phyloP scores from a whole-genome alignment of 2,888 invertebrate species.

The Tipula lateralis region DNA sequence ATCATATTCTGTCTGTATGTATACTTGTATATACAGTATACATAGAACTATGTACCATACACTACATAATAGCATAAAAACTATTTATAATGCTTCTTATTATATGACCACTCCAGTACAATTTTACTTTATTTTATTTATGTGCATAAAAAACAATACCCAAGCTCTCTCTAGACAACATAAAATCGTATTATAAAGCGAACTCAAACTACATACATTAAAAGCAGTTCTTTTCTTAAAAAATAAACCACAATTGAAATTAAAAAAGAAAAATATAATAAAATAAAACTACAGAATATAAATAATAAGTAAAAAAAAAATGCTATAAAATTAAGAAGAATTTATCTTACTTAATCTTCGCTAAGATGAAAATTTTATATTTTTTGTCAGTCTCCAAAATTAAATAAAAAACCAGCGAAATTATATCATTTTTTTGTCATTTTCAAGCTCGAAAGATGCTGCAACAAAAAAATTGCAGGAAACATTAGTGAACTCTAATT shows the following conservation, averaged over 20 bases:
- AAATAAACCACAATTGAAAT: constrained; percentile 12
- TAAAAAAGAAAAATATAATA: not conserved
- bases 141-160: not conserved
- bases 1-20: not conserved
- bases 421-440: not conserved
- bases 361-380: not conserved
- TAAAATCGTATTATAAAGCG: constrained; percentile 1
- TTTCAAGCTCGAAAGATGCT: not conserved
- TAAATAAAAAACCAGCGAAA: not conserved
- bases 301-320: not conserved
- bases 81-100: not conserved
- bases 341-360: constrained; percentile 11
- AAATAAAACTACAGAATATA: not conserved
- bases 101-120: constrained; percentile 11
- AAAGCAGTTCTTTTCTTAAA: not conserved
- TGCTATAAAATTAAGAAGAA: constrained; percentile 9
- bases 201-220: not conserved
- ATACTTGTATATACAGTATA: too few species aligned
- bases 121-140: constrained; percentile 19
- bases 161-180: constrained; percentile 2
- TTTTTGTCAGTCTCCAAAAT: not conserved
- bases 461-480: not conserved
- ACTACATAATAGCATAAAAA: not conserved
- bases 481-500: not conserved
- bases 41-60: not conserved